phyloP scores from a whole-genome alignment of 1,140 invertebrate species.

The Globodera rostochiensis region DNA sequence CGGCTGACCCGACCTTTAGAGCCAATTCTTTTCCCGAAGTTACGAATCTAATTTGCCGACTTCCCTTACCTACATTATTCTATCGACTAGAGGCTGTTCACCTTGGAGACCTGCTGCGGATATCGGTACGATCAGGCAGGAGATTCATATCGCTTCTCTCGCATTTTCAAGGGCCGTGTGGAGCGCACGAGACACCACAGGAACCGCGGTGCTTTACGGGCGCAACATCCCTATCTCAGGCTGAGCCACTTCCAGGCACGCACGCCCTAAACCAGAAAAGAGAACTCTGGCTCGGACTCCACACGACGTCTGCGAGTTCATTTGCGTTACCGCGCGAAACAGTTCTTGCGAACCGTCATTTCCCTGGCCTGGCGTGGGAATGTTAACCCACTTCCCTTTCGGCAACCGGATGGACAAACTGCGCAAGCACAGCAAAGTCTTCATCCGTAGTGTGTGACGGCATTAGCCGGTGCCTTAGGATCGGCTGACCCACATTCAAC shows the following conservation, averaged over 20 bases:
- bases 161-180: constrained; percentile 30
- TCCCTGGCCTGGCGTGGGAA: constrained; percentile 67
- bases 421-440: too few relatives aligned
- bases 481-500: constrained; percentile 82
- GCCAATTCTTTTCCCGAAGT: constrained; percentile 70
- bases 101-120: constrained; percentile 85
- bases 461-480: constrained; percentile 70
- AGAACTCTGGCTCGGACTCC: constrained; percentile 30
- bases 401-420: constrained; percentile 40
- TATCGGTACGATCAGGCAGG: constrained; percentile 75
- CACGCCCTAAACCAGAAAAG: constrained; percentile 28
- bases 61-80: constrained; percentile 86
- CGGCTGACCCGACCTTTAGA: constrained; percentile 76
- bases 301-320: constrained; percentile 66
- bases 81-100: constrained; percentile 84
- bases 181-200: constrained; percentile 22
- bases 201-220: constrained; percentile 26
- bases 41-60: constrained; percentile 81
- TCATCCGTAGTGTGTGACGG: constrained; percentile 50
- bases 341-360: constrained; percentile 38
- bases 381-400: constrained; percentile 71
- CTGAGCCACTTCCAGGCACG: constrained; percentile 68
- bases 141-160: constrained; percentile 61
- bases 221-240: constrained; percentile 66
- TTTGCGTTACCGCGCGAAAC: constrained; percentile 72